Evolutionary conservation across 2,113 vertebrate species (phyloP), one percentile per base, ranked within the genome.

Genomic region (Chionodraco myersi): DNA sequence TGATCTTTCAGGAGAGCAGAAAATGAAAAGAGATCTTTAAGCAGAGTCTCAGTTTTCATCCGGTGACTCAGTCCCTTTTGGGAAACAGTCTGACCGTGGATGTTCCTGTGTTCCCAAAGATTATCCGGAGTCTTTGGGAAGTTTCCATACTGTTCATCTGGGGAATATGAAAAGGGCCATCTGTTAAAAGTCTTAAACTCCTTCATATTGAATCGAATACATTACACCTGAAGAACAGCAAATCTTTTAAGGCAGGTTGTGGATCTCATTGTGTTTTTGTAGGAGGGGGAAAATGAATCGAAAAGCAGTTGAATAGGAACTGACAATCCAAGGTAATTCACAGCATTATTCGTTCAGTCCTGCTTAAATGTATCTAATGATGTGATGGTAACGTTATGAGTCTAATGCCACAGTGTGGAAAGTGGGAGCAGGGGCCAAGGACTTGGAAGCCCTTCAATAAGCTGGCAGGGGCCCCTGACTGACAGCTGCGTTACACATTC

Each of bases 401-500:
- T 65, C 59, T 48, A 52, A 80, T 63, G 47, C 49, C 59, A 57
- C 26, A 0, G 53, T 51, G 18, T 66, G 70, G 67, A 80, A 85
- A 75, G 26, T 36, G 26, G 54, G 52, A 77, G 64, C 51, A 71
- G 64, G 45, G 63, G 75, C 79, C 83, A 80, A 88, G 60, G 78
- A 91, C 85, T 83, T 53, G 72, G 87, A 92, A 86, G 52, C 70
- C 87, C 82, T 92, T 88, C 90, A 89, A 89, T 92, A 90, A 90
- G 91, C 84, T 92, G 89, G 86, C 90, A 85, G 82, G 76, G 82
- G 80, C 83, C 76, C 82, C 83, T 92, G 90, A 92, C 85, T 89
- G 90, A 93, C 92, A 88, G 90, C 90, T 93, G 92, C 83, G 92
- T 89, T 89, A 90, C 62, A 79, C 85, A 91, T 92, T 90, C 72